phyloP scores from a whole-genome alignment of 2,797 vertebrate species.

The Notoglanidium macrostoma region DNA sequence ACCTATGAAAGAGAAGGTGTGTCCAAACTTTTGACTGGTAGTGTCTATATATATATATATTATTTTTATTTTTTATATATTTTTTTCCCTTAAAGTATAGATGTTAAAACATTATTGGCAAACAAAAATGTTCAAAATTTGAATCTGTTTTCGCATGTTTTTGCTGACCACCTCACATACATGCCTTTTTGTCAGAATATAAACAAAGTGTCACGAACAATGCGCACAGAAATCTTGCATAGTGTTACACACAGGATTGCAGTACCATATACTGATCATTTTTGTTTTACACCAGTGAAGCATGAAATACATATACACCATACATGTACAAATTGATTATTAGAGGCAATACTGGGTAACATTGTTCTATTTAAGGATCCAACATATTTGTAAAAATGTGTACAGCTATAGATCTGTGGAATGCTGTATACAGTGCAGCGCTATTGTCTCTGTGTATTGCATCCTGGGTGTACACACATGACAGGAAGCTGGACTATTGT shows the following conservation, averaged over 20 bases:
- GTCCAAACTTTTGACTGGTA: too few relatives aligned
- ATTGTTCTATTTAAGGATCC: background rate
- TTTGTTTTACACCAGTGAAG: background rate
- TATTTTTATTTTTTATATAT: background rate
- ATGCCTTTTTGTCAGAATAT: too few relatives aligned
- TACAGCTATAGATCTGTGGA: background rate
- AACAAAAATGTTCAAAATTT: too few relatives aligned
- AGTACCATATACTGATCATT: background rate
- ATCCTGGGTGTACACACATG: constrained; percentile 38
- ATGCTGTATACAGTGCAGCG: background rate
- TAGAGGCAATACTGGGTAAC: background rate
- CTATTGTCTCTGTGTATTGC: constrained; percentile 30
- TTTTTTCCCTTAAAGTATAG: background rate
- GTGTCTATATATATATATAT: too few relatives aligned
- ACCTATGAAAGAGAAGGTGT: too few relatives aligned
- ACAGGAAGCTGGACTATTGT: constrained; percentile 48
- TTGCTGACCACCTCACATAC: too few relatives aligned
- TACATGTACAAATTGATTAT: background rate
- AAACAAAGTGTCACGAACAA: too few relatives aligned
- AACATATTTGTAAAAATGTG: background rate
- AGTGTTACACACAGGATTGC: background rate
- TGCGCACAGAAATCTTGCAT: background rate
- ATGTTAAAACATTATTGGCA: background rate
- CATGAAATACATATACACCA: background rate
- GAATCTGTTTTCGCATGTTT: too few relatives aligned